These are phyloP conservation scores for Parapsyche elsis DNA, from an alignment of 1,140 invertebrate species.

Conservation along the genomic window DNA sequence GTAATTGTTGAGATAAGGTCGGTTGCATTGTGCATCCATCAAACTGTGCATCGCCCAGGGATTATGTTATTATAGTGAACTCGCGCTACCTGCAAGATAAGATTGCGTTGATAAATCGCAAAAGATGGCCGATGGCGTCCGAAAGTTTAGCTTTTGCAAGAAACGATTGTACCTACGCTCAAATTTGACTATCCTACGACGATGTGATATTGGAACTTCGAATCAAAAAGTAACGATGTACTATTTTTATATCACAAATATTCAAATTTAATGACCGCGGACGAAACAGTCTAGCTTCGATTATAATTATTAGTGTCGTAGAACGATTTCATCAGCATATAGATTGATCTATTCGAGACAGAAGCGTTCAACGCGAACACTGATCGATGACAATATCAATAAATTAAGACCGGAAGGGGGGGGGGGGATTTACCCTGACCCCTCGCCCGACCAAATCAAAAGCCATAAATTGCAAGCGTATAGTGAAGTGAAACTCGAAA, in stretches of 20 bases:
- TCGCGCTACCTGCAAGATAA: neutral
- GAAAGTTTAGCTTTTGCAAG: too few relatives aligned
- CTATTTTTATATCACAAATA: neutral
- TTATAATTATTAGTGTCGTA: neutral
- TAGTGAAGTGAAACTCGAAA: neutral
- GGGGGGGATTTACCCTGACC: neutral
- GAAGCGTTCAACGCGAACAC: neutral
- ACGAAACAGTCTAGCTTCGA: neutral
- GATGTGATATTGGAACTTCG: too few relatives aligned
- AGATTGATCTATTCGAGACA: constrained; percentile 13
- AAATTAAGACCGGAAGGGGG: neutral
- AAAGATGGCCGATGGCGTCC: neutral
- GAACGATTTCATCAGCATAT: constrained; percentile 20
- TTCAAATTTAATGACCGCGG: neutral
- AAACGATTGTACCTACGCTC: too few relatives aligned
- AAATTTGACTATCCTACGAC: too few relatives aligned
- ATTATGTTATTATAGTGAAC: constrained; percentile 30
- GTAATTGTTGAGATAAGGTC: constrained; percentile 54
- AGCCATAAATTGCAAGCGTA: constrained; percentile 3
- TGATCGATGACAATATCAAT: constrained; percentile 28
- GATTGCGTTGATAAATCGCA: neutral
- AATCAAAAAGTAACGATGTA: too few relatives aligned
- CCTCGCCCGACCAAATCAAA: neutral
- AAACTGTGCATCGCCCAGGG: constrained; percentile 21
- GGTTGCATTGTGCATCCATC: constrained; percentile 53